These are phyloP conservation scores for Himalopsyche anomala DNA, from an alignment of 2,888 invertebrate genomes.

Conservation along the genomic window DNA sequence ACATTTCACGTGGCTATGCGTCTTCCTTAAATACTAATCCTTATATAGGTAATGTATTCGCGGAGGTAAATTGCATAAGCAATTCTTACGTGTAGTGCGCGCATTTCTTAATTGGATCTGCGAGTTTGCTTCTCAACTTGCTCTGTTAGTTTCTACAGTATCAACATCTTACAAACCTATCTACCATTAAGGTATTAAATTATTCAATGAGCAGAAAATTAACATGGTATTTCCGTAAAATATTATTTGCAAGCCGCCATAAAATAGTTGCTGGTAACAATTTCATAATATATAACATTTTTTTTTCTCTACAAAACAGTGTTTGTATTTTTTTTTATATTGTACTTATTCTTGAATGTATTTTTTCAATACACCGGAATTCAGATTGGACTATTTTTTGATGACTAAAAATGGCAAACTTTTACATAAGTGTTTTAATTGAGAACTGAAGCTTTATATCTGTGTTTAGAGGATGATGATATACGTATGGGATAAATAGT, in stretches of 20 bases:
- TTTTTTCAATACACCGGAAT: too few relatives aligned
- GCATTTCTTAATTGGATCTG: slow-evolving; percentile 23
- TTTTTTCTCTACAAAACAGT: too few relatives aligned
- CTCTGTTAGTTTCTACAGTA: not conserved
- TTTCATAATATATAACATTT: too few relatives aligned
- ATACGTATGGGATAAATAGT: too few relatives aligned
- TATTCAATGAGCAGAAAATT: slow-evolving; percentile 33
- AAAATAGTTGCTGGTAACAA: not conserved
- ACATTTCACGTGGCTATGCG: slow-evolving; percentile 46
- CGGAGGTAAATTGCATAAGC: not conserved
- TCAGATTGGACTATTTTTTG: too few relatives aligned
- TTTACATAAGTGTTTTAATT: too few relatives aligned
- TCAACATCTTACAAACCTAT: not conserved
- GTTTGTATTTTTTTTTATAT: too few relatives aligned
- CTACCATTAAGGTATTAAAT: slow-evolving; percentile 2
- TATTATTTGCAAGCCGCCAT: slow-evolving; percentile 8
- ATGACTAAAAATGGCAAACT: too few relatives aligned
- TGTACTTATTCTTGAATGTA: too few relatives aligned
- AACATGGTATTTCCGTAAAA: not conserved
- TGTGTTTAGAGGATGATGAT: too few relatives aligned
- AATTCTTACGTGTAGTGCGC: slow-evolving; percentile 27
- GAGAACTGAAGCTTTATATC: too few relatives aligned
- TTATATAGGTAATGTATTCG: slow-evolving; percentile 41
- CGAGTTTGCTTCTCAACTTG: not conserved
- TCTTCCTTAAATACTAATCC: slow-evolving; percentile 40